Evolutionary conservation across 2,888 invertebrate genomes (phyloP).

Genomic region (Theretra japonica): DNA sequence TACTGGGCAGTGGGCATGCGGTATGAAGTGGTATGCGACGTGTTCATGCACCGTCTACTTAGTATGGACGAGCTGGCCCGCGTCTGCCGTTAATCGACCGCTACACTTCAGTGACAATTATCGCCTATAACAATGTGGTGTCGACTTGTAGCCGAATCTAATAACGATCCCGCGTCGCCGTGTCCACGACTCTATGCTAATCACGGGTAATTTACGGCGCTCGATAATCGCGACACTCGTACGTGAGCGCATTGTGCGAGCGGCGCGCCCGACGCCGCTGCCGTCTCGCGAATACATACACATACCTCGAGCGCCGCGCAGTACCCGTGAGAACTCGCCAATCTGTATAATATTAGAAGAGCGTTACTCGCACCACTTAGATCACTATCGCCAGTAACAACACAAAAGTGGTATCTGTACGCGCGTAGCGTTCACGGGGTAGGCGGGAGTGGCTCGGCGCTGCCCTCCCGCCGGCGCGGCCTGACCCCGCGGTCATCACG

Average conservation of each 20-base stretch:
- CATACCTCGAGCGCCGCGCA: conserved; percentile 50
- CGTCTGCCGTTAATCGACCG: conserved; percentile 81
- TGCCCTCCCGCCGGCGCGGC: conserved; percentile 58
- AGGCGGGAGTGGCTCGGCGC: conserved; percentile 52
- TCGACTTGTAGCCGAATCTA: conserved; percentile 75
- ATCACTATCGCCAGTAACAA: conserved; percentile 53
- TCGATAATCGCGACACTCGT: conserved; percentile 80
- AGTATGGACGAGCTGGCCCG: conserved; percentile 62
- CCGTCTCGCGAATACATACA: conserved; percentile 30
- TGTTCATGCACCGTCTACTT: conserved; percentile 57
- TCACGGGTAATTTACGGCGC: conserved; percentile 79
- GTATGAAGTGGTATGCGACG: conserved; percentile 50
- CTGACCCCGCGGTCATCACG: conserved; percentile 66
- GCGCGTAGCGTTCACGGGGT: conserved; percentile 52
- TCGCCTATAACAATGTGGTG: conserved; percentile 76
- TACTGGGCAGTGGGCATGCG: neutral
- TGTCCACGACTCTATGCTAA: conserved; percentile 81
- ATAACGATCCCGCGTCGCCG: conserved; percentile 68
- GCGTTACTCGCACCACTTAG: conserved; percentile 48
- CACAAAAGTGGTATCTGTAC: conserved; percentile 53
- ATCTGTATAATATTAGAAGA: conserved; percentile 59
- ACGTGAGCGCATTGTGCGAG: conserved; percentile 80
- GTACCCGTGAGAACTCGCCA: conserved; percentile 61
- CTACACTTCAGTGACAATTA: conserved; percentile 78
- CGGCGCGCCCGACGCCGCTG: conserved; percentile 46